These are phyloP conservation scores for Pocota personata DNA, from an alignment of 2,888 invertebrate species.

Conservation along the genomic window DNA sequence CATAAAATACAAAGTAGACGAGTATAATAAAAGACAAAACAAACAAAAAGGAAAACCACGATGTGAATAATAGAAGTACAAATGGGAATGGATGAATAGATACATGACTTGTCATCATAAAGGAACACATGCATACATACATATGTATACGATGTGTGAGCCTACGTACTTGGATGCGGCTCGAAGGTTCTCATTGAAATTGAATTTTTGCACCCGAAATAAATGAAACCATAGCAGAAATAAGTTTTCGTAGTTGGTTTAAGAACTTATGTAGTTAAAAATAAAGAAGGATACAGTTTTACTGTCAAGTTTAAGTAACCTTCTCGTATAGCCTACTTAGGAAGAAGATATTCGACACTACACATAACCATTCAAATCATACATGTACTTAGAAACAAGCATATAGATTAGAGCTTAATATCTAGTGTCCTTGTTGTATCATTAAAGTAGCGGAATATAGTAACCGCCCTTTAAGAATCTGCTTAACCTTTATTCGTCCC, in stretches of 20 bases:
- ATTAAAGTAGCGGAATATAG: no score
- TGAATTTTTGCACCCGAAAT: conserved; percentile 1
- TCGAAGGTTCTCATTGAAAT: conserved; percentile 6
- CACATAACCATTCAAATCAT: no score
- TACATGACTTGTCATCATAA: conserved; percentile 22
- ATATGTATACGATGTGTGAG: background rate
- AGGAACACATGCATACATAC: background rate
- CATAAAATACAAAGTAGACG: conserved; percentile 37
- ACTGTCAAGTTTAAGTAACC: no score
- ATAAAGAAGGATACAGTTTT: no score
- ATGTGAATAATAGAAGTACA: conserved; percentile 37
- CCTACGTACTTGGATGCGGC: background rate
- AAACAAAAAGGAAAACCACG: conserved; percentile 14
- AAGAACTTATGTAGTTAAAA: no score
- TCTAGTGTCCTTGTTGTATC: no score
- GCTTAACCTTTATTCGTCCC: no score
- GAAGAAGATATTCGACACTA: no score
- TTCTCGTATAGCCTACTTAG: no score
- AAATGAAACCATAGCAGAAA: conserved; percentile 2
- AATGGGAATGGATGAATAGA: conserved; percentile 12
- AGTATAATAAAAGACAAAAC: conserved; percentile 34
- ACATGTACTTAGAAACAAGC: no score
- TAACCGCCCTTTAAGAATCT: no score
- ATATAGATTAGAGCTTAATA: no score
- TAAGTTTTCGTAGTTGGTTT: background rate